Evolutionary conservation across 1,140 invertebrate species (phyloP).

Genomic region (Antheraea pernyi): DNA sequence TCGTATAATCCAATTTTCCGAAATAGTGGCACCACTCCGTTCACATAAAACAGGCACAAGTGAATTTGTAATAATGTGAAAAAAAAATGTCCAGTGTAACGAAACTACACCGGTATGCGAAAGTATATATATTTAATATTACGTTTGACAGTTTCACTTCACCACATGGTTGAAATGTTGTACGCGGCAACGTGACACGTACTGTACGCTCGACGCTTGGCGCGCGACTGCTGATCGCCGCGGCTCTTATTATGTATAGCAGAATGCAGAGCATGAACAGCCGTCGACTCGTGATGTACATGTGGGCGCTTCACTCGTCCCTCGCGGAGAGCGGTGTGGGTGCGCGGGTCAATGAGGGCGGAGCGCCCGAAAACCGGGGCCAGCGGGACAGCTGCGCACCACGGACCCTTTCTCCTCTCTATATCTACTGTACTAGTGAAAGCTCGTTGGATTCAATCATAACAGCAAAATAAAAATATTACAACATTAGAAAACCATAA

Average conservation of each 20-base stretch:
- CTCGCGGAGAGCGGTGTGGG: slow-evolving; percentile 35
- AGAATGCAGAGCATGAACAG: slow-evolving; percentile 21
- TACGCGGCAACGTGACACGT: slow-evolving; percentile 50
- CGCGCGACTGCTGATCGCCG: slow-evolving; percentile 43
- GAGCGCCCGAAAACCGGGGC: slow-evolving; percentile 53
- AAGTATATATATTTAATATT: slow-evolving; percentile 64
- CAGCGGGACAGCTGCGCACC: slow-evolving; percentile 71
- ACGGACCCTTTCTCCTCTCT: slow-evolving; percentile 64
- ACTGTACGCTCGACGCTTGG: slow-evolving; percentile 47
- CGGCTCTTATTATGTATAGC: slow-evolving; percentile 11
- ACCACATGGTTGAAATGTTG: slow-evolving; percentile 69
- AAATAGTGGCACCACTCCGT: slow-evolving; percentile 64
- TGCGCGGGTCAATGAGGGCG: slow-evolving; percentile 60
- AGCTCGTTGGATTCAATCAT: slow-evolving; percentile 35
- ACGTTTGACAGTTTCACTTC: slow-evolving; percentile 77
- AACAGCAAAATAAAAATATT: slow-evolving; percentile 6
- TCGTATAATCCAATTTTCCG: slow-evolving; percentile 77
- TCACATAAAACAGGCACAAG: slow-evolving; percentile 58
- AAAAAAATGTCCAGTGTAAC: slow-evolving; percentile 38
- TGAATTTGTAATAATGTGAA: slow-evolving; percentile 43
- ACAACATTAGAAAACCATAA: not conserved
- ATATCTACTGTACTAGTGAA: slow-evolving; percentile 57
- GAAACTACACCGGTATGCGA: slow-evolving; percentile 51
- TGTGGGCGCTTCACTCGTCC: slow-evolving; percentile 41
- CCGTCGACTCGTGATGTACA: slow-evolving; percentile 29